Base-by-base conservation (phyloP, 1,140 invertebrate species). In the Ganaspis sp. region DNA sequence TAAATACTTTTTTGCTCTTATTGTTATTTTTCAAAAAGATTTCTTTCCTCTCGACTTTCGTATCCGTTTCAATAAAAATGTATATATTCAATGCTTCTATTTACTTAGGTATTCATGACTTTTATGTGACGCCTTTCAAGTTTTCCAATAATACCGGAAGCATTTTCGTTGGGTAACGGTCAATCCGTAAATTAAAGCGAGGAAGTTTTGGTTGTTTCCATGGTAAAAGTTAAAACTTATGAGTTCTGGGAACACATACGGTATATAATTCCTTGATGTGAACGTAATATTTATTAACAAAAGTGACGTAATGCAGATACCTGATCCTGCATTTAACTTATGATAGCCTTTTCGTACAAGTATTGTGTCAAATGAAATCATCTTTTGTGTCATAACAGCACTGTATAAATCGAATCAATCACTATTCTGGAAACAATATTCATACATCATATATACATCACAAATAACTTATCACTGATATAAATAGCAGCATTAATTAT, bases 221-320 rank as follows among this genome's bases (percentile, higher is more conserved):
- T 17, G 45, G 45, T n/a, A 49, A 49, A 17, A 17, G 12, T 15
- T 17, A 2, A 49, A 49, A 17, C 1, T 8, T 49, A n/a, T 37
- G 21, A 12, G 38, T 42, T 42, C 12, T 72, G 0, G 17, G 26
- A 34, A 71, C n/a, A 29, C 9, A 71, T 17, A 40, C 40, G 19
- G 6, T 38, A n/a, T n/a, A n/a, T n/a, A 8, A 58, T 34, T 40
- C 0, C n/a, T 70, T 34, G 3, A 64, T 11, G 9, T 37, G 23
- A 54, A 23, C 40, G 54, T 71, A 49, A 17, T 49, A 49, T 49
- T 49, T 17, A 49, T 49, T 49, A 49, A 49, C 38, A 40, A 49
- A 49, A 49, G 45, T 49, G 45, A 49, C 15, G 45, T 49, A 49
- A 49, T 15, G n/a, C 15, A 34, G 29, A 45, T 45, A 45, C 42